Evolutionary conservation across 2,797 vertebrate species (phyloP).

Genomic region (Xyrichtys novacula): DNA sequence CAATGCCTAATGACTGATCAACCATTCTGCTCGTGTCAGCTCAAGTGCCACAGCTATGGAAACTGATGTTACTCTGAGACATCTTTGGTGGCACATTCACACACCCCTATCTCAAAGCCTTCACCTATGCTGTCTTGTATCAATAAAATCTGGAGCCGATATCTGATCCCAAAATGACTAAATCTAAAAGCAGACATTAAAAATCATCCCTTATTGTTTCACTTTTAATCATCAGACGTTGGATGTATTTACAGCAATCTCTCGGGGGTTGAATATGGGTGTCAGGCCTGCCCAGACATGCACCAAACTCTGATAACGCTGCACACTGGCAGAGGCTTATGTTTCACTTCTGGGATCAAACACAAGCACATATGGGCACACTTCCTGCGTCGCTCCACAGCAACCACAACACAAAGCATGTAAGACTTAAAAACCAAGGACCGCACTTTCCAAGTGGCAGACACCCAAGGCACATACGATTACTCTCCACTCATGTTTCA

Average conservation of each 20-base stretch:
- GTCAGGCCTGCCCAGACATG: constrained; percentile 65
- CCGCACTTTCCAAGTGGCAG: constrained; percentile 57
- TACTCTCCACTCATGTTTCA: constrained; percentile 49
- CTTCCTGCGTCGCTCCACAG: constrained; percentile 66
- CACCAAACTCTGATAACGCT: constrained; percentile 37
- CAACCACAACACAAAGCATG: constrained; percentile 74
- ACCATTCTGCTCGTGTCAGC: constrained; percentile 59
- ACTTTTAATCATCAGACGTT: constrained; percentile 19
- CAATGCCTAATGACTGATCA: constrained; percentile 49
- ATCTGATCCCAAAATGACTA: constrained; percentile 25
- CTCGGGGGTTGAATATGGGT: neutral
- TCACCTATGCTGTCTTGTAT: constrained; percentile 17
- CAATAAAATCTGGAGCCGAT: constrained; percentile 44
- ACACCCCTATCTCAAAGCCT: constrained; percentile 43
- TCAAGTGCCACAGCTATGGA: constrained; percentile 67
- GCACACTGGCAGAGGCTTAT: constrained; percentile 48
- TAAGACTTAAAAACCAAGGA: constrained; percentile 51
- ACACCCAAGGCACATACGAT: constrained; percentile 61
- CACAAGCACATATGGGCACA: constrained; percentile 36
- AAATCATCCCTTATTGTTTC: constrained; percentile 29
- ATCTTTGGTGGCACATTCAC: constrained; percentile 37
- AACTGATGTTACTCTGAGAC: constrained; percentile 48
- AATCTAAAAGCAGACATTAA: constrained; percentile 32
- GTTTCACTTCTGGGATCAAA: constrained; percentile 49
- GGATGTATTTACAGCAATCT: constrained; percentile 36